These are phyloP conservation scores for Pseudochaenichthys georgianus DNA, from an alignment of 2,797 vertebrate genomes.

Conservation along the genomic window DNA sequence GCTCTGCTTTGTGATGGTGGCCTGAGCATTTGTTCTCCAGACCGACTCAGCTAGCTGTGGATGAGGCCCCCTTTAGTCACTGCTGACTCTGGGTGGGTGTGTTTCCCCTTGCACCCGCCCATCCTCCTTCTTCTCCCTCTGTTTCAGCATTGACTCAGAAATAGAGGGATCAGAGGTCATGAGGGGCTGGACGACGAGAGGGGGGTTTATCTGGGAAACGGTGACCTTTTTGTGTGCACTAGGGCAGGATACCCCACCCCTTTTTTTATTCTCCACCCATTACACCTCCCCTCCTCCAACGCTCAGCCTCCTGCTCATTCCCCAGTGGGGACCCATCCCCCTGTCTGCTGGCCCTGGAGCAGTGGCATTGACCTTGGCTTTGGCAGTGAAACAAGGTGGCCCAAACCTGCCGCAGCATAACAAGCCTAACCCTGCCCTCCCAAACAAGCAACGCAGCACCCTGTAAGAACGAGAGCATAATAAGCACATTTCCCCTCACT, in stretches of 20 bases:
- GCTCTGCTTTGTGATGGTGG: slow-evolving; percentile 74
- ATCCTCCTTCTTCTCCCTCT: slow-evolving; percentile 78
- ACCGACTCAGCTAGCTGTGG: slow-evolving; percentile 65
- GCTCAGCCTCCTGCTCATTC: slow-evolving; percentile 74
- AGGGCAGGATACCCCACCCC: slow-evolving; percentile 90
- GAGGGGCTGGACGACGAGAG: slow-evolving; percentile 82
- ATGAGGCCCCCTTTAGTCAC: slow-evolving; percentile 81
- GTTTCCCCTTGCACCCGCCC: slow-evolving; percentile 68
- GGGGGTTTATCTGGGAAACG: slow-evolving; percentile 82
- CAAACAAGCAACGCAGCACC: slow-evolving; percentile 60
- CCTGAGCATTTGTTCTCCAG: slow-evolving; percentile 73
- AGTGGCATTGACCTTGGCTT: slow-evolving; percentile 89
- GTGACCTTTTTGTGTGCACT: slow-evolving; percentile 90
- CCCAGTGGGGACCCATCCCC: slow-evolving; percentile 79
- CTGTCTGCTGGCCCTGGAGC: slow-evolving; percentile 83
- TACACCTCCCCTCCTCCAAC: slow-evolving; percentile 71
- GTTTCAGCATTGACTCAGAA: slow-evolving; percentile 84
- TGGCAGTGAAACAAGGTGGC: slow-evolving; percentile 81
- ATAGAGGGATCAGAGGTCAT: slow-evolving; percentile 88
- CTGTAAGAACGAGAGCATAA: slow-evolving; percentile 53
- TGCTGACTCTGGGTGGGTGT: slow-evolving; percentile 75
- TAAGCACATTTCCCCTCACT: slow-evolving; percentile 60
- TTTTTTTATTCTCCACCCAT: slow-evolving; percentile 74
- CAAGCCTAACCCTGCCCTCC: slow-evolving; percentile 38
- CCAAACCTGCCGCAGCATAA: slow-evolving; percentile 65